phyloP scores from a whole-genome alignment of 2,888 invertebrate genomes.

The Hedychridium roseum region DNA sequence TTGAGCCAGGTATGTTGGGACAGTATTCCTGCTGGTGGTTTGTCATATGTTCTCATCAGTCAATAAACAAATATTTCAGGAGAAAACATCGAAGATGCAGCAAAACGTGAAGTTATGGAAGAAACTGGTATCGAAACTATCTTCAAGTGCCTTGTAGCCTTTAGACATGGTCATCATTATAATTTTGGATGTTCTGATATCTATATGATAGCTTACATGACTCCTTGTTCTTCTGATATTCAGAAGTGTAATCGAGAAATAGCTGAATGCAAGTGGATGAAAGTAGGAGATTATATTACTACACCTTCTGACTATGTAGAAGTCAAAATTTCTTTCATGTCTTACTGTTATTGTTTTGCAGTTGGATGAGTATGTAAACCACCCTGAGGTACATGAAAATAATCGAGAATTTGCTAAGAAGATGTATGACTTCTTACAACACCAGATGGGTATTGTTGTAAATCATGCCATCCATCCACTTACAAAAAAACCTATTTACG shows the following conservation, averaged over 20 bases:
- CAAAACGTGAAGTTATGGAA: constrained; percentile 85
- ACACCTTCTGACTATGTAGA: constrained; percentile 7
- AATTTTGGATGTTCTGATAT: constrained; percentile 87
- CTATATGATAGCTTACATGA: constrained; percentile 80
- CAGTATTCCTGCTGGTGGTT: background rate
- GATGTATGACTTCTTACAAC: constrained; percentile 72
- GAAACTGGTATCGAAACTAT: constrained; percentile 85
- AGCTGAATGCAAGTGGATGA: constrained; percentile 83
- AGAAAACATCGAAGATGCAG: constrained; percentile 84
- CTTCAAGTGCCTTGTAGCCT: constrained; percentile 78
- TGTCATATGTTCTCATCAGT: background rate
- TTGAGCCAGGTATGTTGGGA: constrained; percentile 72
- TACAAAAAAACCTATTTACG: constrained; percentile 63
- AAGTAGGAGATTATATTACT: constrained; percentile 59
- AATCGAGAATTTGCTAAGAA: constrained; percentile 75
- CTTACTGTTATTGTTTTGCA: no score
- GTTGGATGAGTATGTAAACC: constrained; percentile 72
- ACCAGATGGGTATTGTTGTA: constrained; percentile 70
- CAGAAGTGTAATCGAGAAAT: constrained; percentile 80
- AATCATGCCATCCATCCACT: constrained; percentile 65
- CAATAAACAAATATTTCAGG: constrained; percentile 64
- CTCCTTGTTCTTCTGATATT: constrained; percentile 72
- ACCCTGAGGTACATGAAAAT: constrained; percentile 77
- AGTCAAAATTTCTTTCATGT: background rate
- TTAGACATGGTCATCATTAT: constrained; percentile 80